phyloP scores from a whole-genome alignment of 1,140 invertebrate genomes.

The Sipha flava region DNA sequence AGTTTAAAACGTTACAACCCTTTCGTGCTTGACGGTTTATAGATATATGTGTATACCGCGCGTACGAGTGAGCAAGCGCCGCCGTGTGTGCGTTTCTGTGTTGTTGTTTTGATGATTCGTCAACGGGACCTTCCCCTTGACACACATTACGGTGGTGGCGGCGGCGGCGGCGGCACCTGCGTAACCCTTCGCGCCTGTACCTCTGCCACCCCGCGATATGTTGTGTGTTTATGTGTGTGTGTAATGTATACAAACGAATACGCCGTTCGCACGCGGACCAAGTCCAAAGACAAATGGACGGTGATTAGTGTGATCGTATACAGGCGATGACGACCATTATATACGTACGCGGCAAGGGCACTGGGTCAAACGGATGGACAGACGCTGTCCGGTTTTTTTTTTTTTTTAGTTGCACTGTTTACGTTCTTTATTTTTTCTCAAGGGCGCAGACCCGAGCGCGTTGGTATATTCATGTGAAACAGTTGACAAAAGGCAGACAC shows the following conservation, averaged over 20 bases:
- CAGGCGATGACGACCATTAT: too few species aligned
- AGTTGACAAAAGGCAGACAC: neutral
- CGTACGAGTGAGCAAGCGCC: too few species aligned
- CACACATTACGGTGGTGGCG: conserved; percentile 5
- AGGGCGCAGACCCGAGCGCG: too few species aligned
- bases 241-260: neutral
- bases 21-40: too few species aligned
- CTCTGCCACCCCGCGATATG: neutral
- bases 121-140: conserved; percentile 33
- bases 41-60: too few species aligned
- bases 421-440: neutral
- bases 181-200: conserved; percentile 4
- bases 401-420: neutral
- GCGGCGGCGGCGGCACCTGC: neutral
- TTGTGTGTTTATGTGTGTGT: neutral
- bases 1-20: conserved; percentile 19
- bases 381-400: neutral
- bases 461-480: neutral
- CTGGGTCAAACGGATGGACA: neutral
- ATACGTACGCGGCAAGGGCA: neutral
- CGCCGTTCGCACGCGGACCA: neutral
- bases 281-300: neutral
- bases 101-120: conserved; percentile 32
- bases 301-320: conserved; percentile 21
- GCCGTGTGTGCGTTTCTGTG: neutral